These are phyloP conservation scores for Drosophila mimica DNA, from an alignment of 2,888 invertebrate genomes.

Conservation along the genomic window DNA sequence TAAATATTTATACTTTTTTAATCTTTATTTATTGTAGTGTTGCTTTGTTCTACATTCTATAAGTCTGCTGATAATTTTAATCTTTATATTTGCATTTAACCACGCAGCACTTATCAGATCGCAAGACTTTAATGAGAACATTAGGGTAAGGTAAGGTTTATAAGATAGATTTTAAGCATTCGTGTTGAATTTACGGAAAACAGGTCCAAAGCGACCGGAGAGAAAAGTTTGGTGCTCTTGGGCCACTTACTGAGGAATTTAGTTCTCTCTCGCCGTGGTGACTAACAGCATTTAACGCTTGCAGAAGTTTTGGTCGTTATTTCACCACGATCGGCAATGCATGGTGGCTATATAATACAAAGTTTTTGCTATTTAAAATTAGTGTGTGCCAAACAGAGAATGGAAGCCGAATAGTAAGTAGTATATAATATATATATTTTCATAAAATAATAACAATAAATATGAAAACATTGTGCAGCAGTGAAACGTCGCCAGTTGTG, in stretches of 20 bases:
- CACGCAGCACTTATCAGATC: background rate
- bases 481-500: conserved; percentile 56
- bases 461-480: conserved; percentile 13
- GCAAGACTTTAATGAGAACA: background rate
- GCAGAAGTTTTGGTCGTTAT: too few species aligned
- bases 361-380: background rate
- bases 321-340: background rate
- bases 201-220: too few species aligned
- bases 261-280: background rate
- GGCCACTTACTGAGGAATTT: background rate
- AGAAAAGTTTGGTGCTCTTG: background rate
- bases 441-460: background rate
- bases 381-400: conserved; percentile 18
- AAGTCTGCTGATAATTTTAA: too few species aligned
- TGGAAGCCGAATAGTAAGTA: conserved; percentile 52
- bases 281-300: background rate
- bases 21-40: background rate
- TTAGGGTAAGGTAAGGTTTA: background rate
- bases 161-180: background rate
- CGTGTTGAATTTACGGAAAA: background rate
- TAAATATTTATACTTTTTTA: background rate
- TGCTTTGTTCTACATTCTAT: background rate
- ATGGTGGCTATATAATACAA: background rate
- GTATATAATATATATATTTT: background rate
- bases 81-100: background rate